These are phyloP conservation scores for Embidobia sp. DNA, from an alignment of 2,888 invertebrate genomes.

Conservation along the genomic window DNA sequence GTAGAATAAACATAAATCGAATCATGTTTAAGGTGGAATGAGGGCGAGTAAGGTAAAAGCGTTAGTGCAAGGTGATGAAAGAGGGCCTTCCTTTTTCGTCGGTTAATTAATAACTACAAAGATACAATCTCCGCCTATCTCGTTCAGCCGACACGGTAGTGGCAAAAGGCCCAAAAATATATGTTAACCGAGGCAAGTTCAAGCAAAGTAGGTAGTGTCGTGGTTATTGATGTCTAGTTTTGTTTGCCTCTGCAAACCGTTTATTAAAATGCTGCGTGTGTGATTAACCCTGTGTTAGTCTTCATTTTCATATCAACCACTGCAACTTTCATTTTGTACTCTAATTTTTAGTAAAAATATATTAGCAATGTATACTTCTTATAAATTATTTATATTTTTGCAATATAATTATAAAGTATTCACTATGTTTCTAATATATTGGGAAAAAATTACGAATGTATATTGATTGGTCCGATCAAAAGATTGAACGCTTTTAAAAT, in stretches of 20 bases:
- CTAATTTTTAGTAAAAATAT: no score
- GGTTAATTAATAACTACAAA: slow-evolving; percentile 81
- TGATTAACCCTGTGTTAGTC: slow-evolving; percentile 75
- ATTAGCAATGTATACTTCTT: no score
- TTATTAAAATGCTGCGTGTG: slow-evolving; percentile 78
- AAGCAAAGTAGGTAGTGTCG: slow-evolving; percentile 63
- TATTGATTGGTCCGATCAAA: slow-evolving; percentile 39
- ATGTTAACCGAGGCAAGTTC: slow-evolving; percentile 37
- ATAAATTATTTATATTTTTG: no score
- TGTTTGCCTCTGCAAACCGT: slow-evolving; percentile 78
- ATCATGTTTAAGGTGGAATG: slow-evolving; percentile 41
- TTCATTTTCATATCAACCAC: slow-evolving; percentile 71
- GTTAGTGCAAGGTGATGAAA: slow-evolving; percentile 79
- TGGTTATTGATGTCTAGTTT: slow-evolving; percentile 80
- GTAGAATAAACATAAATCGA: slow-evolving; percentile 35
- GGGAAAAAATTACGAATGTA: no score
- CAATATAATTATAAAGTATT: no score
- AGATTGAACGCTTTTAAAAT: slow-evolving; percentile 3
- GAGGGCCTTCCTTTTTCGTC: slow-evolving; percentile 79
- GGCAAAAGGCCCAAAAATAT: slow-evolving; percentile 70
- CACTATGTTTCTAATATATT: no score
- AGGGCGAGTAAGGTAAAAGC: slow-evolving; percentile 68
- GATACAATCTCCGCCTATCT: slow-evolving; percentile 81
- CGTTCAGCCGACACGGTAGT: slow-evolving; percentile 75
- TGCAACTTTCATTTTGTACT: slow-evolving; percentile 61